These are phyloP conservation scores for Canis aureus DNA, from an alignment of 2,113 vertebrate genomes.

Conservation along the genomic window DNA sequence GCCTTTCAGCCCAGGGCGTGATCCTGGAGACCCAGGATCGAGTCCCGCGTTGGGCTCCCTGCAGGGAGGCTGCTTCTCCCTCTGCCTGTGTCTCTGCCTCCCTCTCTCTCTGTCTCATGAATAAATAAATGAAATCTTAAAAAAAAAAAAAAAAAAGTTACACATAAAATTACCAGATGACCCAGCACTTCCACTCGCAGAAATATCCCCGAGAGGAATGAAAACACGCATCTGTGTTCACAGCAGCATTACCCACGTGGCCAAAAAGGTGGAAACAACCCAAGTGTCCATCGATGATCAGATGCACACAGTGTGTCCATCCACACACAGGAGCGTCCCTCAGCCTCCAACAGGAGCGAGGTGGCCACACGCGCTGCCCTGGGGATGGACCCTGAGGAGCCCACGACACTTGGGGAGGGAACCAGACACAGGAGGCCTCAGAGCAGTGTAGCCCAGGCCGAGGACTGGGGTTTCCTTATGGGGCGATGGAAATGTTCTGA, in stretches of 20 bases:
- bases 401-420: not conserved
- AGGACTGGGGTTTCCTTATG: not conserved
- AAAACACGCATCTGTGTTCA: not conserved
- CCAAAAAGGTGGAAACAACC: not conserved
- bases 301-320: not conserved
- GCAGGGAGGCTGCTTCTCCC: too few relatives aligned
- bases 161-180: not conserved
- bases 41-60: too few relatives aligned
- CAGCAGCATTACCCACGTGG: not conserved
- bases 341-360: rapidly evolving
- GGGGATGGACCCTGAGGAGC: rapidly evolving
- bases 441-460: not conserved
- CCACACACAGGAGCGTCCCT: rapidly evolving
- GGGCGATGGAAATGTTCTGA: not conserved
- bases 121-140: too few relatives aligned
- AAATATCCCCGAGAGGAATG: not conserved
- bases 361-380: not conserved
- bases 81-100: too few relatives aligned
- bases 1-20: too few relatives aligned
- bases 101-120: too few relatives aligned
- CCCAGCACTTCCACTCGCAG: not conserved
- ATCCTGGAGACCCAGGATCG: too few relatives aligned
- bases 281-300: rapidly evolving
- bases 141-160: too few relatives aligned
- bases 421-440: not conserved